Evolutionary conservation across 2,797 vertebrate species (phyloP).

Genomic region (Sandelia bainsii): DNA sequence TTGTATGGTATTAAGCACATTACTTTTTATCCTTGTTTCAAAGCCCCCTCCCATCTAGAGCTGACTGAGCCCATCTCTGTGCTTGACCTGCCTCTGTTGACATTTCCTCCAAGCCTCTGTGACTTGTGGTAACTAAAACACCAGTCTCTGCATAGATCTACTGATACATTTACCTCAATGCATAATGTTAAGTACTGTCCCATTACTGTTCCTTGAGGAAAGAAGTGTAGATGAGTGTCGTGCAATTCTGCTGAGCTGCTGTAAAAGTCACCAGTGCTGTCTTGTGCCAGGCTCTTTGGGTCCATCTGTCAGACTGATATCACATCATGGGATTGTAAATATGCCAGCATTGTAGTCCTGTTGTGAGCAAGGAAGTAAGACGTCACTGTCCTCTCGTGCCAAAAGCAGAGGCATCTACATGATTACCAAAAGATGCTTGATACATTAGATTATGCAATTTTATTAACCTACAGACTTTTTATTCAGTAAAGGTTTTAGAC

Average conservation of each 20-base stretch:
- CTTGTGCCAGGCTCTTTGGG: conserved; percentile 43
- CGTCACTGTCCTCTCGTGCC: conserved; percentile 5
- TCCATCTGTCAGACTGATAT: conserved; percentile 74
- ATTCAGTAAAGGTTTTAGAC: background rate
- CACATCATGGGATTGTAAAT: conserved; percentile 23
- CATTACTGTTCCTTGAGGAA: background rate
- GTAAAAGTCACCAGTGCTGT: conserved; percentile 49
- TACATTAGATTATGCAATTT: background rate
- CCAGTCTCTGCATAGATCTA: no score
- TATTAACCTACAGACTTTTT: background rate
- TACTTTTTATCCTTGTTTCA: no score
- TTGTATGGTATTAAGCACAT: no score
- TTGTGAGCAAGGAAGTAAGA: conserved; percentile 36
- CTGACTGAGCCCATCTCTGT: no score
- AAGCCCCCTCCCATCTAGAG: no score
- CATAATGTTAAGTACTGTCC: background rate
- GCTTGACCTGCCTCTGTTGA: no score
- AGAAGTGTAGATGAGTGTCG: background rate
- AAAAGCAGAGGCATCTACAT: background rate
- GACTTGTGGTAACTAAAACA: no score
- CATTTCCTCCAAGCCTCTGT: no score
- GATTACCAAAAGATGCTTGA: background rate
- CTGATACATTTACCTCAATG: background rate
- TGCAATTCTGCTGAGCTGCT: conserved; percentile 44
- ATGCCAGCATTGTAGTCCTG: conserved; percentile 51